Percentiles rank a stretch among this genome's conserved stretches.
Evolutionary conservation across 2,888 invertebrate species (phyloP).

Genomic region (Candidula unifasciata): DNA sequence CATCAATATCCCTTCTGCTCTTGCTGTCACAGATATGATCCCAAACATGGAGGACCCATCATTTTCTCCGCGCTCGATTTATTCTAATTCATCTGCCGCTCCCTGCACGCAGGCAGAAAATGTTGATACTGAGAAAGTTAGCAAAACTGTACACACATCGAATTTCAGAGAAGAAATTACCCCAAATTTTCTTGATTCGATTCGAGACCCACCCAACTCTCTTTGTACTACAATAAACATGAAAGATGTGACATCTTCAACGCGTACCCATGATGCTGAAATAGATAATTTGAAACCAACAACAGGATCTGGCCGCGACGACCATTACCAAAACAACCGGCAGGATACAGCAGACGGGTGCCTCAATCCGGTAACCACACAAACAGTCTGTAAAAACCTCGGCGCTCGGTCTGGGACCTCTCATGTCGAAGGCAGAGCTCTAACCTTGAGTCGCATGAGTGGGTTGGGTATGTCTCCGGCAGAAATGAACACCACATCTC

Average conservation of each 20-base stretch:
- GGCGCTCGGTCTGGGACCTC: not conserved
- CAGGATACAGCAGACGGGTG: not conserved
- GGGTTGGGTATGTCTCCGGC: not conserved
- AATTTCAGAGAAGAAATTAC: not conserved
- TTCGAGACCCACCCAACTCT: not conserved
- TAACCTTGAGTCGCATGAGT: not conserved
- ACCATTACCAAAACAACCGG: not conserved
- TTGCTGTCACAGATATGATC: not conserved
- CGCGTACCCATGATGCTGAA: not conserved
- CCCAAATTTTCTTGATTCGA: not conserved
- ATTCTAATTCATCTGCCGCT: not conserved
- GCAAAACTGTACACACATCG: no score
- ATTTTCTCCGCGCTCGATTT: not conserved
- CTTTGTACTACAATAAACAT: not conserved
- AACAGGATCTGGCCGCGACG: not conserved
- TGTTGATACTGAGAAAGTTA: not conserved
- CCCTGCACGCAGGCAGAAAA: no score
- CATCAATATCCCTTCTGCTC: rapidly evolving
- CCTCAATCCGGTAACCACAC: not conserved
- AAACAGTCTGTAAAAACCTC: not conserved
- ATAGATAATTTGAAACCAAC: not conserved
- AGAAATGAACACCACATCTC: not conserved
- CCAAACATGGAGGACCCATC: not conserved
- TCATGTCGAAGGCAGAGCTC: not conserved
- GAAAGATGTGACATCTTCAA: not conserved